Evolutionary conservation across 2,797 vertebrate genomes (phyloP), one percentile per base, ranked within the genome.

Genomic region (Rhabdomys pumilio): DNA sequence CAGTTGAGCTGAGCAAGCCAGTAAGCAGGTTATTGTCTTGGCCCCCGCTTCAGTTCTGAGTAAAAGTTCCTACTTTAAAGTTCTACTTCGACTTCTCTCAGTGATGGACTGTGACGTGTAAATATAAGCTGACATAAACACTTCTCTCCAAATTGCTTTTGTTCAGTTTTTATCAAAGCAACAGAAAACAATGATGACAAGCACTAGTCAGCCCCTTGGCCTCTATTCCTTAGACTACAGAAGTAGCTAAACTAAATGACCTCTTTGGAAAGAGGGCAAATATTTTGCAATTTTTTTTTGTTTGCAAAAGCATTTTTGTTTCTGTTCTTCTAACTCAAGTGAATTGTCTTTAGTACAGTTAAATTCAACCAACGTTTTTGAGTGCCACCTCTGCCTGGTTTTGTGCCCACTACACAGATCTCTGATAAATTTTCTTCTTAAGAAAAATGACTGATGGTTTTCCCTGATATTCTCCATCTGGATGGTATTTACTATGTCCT

Each of bases 341-440:
- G 61, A 57, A 63, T 92, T 96, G 88, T 65, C 77, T 95, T 96
- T 2, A n/a, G 9, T 86, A 95, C 4, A 55, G 0, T 96, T 92
- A 53, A 77, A 59, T 76, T 93, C 89, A 95, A 20, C 50, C 50
- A 76, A 3, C 38, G 34, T 55, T 67, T 84, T 65, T 72, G 44
- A 93, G 31, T 72, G 63, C 26, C 57, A 94, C 0, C 17, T 95
- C 44, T 92, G 14, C 73, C 47, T n/a, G n/a, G 50, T 73, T 82
- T 17, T 77, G 38, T 73, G 94, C 73, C 75, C 50, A 83, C 26
- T 57, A 19, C 20, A 80, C 38, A 92, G 55, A 67, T 93, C n/a
- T 96, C 85, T 96, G 83, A 94, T 34, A 95, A 11, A 76, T 91
- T 80, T 95, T 13, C 85, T 89, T 92, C 91, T 95, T 91, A 89